Conservation (phyloP, 1,140 invertebrate genomes). For the Sycobia sp. region DNA sequence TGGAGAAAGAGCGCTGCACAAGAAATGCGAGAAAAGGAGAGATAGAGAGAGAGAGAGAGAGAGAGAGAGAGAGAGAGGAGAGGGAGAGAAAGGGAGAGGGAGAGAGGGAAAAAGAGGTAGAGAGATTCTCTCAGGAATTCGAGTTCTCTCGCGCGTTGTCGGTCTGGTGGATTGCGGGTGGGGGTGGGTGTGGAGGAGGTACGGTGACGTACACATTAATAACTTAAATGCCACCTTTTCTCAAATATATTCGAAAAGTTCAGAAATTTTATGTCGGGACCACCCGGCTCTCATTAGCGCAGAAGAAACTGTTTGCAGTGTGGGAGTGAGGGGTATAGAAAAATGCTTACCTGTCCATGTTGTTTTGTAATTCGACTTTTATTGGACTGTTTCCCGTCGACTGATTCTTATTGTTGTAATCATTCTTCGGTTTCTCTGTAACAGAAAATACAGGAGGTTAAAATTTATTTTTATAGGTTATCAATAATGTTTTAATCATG, state of each 20-base stretch:
- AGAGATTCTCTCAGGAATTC: too few relatives aligned
- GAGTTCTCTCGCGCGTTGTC: too few relatives aligned
- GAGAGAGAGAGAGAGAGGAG: constrained; percentile 15
- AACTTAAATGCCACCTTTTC: constrained; percentile 15
- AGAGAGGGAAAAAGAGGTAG: too few relatives aligned
- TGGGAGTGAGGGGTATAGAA: too few relatives aligned
- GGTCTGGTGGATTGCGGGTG: too few relatives aligned
- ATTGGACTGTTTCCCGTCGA: constrained; percentile 81
- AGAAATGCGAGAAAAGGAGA: too few relatives aligned
- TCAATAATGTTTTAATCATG: too few relatives aligned
- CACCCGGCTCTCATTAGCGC: constrained; percentile 28
- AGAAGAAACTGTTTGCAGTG: neutral
- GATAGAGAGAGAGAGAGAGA: too few relatives aligned
- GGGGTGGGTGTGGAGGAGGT: neutral
- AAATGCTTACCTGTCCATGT: constrained; percentile 71
- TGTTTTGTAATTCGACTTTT: constrained; percentile 71
- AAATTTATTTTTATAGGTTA: too few relatives aligned
- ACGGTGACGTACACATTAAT: constrained; percentile 11
- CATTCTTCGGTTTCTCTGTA: constrained; percentile 85
- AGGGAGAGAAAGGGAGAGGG: constrained; percentile 1
- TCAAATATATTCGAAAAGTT: neutral
- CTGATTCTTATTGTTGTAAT: constrained; percentile 86
- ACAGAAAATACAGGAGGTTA: constrained; percentile 45
- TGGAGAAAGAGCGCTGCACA: constrained; percentile 16
- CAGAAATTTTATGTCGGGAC: too few relatives aligned